Conservation (phyloP, 92 coral and sea anemone species). For the Zoanthus sociatus region DNA sequence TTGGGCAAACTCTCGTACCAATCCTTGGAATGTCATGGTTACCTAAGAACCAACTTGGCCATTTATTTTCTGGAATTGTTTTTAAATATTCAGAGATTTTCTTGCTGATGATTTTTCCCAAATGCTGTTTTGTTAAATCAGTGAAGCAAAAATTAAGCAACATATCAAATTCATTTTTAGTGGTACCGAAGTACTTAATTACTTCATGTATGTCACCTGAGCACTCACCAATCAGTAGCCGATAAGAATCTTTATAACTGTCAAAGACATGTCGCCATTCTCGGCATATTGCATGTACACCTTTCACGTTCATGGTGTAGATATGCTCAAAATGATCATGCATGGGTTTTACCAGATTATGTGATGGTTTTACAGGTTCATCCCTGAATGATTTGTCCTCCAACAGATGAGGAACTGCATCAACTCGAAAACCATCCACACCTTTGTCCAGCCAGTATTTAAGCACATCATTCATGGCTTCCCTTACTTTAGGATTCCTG, state of each 20-base stretch:
- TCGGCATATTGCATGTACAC: constrained; percentile 68
- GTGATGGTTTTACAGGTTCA: constrained; percentile 68
- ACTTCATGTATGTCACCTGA: constrained; percentile 46
- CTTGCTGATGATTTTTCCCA: constrained; percentile 70
- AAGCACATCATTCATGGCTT: constrained; percentile 75
- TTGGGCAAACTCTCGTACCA: constrained; percentile 72
- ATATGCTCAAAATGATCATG: constrained; percentile 69
- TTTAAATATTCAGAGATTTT: constrained; percentile 70
- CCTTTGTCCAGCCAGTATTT: constrained; percentile 88
- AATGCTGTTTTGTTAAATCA: constrained; percentile 42
- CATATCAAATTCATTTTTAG: constrained; percentile 78
- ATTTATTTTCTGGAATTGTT: constrained; percentile 72
- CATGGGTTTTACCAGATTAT: constrained; percentile 56
- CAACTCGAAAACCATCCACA: constrained; percentile 95
- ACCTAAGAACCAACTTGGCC: constrained; percentile 96
- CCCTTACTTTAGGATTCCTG: constrained; percentile 71
- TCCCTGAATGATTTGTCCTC: constrained; percentile 75
- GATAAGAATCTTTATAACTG: constrained; percentile 63
- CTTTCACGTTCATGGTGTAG: constrained; percentile 71
- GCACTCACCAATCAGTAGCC: constrained; percentile 78
- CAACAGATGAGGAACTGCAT: constrained; percentile 81
- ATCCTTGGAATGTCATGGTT: constrained; percentile 86
- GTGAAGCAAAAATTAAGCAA: constrained; percentile 82
- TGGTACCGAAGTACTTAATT: constrained; percentile 73
- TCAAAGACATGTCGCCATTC: constrained; percentile 75